Evolutionary conservation across 2,888 invertebrate species (phyloP).

Genomic region (Leptinotarsa tumamoca): DNA sequence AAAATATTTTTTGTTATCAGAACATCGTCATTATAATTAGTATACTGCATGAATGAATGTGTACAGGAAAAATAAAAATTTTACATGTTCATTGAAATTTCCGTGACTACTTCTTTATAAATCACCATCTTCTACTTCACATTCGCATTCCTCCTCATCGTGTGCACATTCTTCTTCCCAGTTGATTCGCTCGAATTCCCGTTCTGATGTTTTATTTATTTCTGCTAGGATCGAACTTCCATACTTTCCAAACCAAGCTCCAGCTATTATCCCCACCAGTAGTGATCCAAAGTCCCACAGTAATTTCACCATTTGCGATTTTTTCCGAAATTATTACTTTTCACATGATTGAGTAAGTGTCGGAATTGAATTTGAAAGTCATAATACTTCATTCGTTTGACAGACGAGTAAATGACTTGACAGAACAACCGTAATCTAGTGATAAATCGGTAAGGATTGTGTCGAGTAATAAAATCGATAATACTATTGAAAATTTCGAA

Average conservation of each 20-base stretch:
- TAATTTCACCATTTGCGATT: constrained; percentile 49
- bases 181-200: constrained; percentile 38
- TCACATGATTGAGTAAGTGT: constrained; percentile 18
- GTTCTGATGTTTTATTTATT: constrained; percentile 25
- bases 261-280: constrained; percentile 45
- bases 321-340: constrained; percentile 9
- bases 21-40: too few species aligned
- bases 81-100: not conserved
- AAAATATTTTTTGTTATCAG: too few species aligned
- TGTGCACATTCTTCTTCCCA: constrained; percentile 43
- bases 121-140: constrained; percentile 35
- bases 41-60: not conserved
- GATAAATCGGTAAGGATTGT: too few species aligned
- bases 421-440: not conserved
- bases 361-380: constrained; percentile 1
- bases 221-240: constrained; percentile 38
- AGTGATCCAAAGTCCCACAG: constrained; percentile 47
- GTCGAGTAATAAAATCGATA: too few species aligned
- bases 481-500: not conserved
- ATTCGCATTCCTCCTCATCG: constrained; percentile 40
- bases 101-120: not conserved
- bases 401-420: not conserved
- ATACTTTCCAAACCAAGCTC: constrained; percentile 47
- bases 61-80: not conserved
- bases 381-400: constrained; percentile 1